Conservation (phyloP, 2,797 vertebrate species). For the Syndactyla subalaris region DNA sequence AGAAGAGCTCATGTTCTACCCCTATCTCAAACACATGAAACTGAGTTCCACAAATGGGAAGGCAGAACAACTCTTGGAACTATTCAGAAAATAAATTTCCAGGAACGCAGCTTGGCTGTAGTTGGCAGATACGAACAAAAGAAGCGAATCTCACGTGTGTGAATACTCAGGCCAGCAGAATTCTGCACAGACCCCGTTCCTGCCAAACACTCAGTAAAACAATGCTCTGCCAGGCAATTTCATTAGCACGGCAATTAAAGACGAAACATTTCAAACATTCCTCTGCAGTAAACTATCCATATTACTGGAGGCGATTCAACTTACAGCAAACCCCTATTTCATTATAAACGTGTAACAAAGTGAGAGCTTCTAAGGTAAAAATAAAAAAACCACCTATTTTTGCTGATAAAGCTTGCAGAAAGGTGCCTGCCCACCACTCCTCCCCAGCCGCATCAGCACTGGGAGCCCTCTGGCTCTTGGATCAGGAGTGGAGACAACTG, state of each 20-base stretch:
- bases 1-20: no score
- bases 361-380: background rate
- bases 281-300: background rate
- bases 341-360: background rate
- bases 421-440: background rate
- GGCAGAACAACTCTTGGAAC: background rate
- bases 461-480: background rate
- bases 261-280: background rate
- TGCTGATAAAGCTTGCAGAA: background rate
- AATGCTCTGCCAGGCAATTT: background rate
- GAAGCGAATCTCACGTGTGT: background rate
- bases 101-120: background rate
- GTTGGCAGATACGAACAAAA: background rate
- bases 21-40: no score
- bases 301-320: background rate
- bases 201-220: background rate
- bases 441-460: fast-evolving
- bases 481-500: background rate
- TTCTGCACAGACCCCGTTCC: background rate
- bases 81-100: background rate
- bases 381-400: background rate
- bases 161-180: background rate
- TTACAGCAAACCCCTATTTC: background rate
- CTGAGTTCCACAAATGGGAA: background rate
- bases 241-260: background rate